Conservation (phyloP, 2,113 vertebrate species). For the Microcebus jonahi region DNA sequence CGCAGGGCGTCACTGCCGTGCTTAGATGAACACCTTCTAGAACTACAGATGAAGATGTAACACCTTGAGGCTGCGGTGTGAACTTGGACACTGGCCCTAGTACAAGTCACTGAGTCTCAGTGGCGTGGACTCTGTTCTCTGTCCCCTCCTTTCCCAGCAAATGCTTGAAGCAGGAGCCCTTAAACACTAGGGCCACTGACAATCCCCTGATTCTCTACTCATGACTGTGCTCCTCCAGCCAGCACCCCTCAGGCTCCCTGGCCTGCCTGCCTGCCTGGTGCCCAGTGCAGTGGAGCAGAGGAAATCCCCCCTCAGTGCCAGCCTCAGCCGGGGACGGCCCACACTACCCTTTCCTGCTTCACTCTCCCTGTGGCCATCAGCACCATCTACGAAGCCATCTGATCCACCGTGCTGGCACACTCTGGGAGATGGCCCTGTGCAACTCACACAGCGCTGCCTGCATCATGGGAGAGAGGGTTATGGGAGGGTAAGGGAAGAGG, state of each 20-base stretch:
- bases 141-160: neutral
- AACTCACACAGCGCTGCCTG: neutral
- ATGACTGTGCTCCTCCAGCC: rapidly evolving
- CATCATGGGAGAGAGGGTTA: neutral
- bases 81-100: neutral
- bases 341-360: neutral
- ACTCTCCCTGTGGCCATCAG: neutral
- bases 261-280: neutral
- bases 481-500: neutral
- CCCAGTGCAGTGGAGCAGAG: rapidly evolving
- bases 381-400: neutral
- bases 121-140: neutral
- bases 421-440: neutral
- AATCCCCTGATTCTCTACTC: neutral
- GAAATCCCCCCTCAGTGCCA: neutral
- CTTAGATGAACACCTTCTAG: neutral
- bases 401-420: rapidly evolving
- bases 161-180: neutral
- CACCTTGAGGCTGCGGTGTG: neutral
- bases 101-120: neutral
- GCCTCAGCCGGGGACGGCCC: neutral
- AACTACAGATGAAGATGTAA: neutral
- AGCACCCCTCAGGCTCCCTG: neutral
- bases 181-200: no score
- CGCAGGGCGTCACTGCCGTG: neutral